A percentile compares a stretch with the other conserved stretches of the same genome.
Evolutionary conservation across 2,888 invertebrate species (phyloP).

Genomic region (Baccha elongata): DNA sequence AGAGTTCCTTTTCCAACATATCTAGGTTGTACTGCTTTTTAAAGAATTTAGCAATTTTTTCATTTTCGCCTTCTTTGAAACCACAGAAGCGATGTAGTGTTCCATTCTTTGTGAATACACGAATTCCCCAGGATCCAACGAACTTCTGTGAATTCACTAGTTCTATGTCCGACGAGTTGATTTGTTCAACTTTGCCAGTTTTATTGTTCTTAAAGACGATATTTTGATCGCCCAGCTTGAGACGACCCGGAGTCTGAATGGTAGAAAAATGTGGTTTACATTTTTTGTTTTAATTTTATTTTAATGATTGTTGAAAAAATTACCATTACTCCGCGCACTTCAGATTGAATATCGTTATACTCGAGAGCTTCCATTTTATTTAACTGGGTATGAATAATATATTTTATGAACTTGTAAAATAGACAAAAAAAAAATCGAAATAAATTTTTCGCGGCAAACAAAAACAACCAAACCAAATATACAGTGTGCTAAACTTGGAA

Average conservation of each 20-base stretch:
- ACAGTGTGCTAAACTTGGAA: neutral
- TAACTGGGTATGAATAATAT: neutral
- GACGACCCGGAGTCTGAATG: slow-evolving; percentile 92
- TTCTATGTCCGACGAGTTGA: slow-evolving; percentile 92
- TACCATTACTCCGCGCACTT: slow-evolving; percentile 95
- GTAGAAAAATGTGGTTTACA: neutral
- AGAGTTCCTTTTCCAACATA: slow-evolving; percentile 95
- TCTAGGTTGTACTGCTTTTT: slow-evolving; percentile 91
- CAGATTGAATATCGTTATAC: slow-evolving; percentile 92
- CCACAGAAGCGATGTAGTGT: slow-evolving; percentile 95
- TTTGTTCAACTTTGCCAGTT: slow-evolving; percentile 97
- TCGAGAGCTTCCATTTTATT: slow-evolving; percentile 90
- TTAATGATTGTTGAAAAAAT: slow-evolving; percentile 79
- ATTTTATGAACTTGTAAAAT: slow-evolving; percentile 1
- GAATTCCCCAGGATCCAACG: slow-evolving; percentile 94
- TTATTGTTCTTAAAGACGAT: slow-evolving; percentile 97
- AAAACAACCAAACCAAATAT: neutral
- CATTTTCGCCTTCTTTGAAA: slow-evolving; percentile 96
- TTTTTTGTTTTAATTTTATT: neutral
- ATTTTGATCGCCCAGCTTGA: slow-evolving; percentile 95
- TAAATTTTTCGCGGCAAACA: neutral
- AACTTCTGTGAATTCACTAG: slow-evolving; percentile 96
- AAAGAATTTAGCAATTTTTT: slow-evolving; percentile 95
- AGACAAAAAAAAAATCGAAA: neutral
- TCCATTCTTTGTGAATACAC: slow-evolving; percentile 95